Conservation (phyloP, 2,888 invertebrate species). For the Phortica okadai region DNA sequence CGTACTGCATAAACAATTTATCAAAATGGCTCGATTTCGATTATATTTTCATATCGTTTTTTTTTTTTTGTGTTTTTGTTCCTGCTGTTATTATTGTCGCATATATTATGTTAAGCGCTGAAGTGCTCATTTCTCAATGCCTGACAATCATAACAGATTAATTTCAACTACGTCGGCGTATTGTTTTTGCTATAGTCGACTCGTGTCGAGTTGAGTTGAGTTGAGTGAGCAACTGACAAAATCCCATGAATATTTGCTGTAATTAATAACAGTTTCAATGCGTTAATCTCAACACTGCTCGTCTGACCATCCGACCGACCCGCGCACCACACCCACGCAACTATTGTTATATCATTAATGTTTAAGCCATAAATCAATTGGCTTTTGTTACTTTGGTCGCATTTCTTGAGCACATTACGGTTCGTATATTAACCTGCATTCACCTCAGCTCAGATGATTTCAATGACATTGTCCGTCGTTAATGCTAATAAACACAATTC, state of each 20-base stretch:
- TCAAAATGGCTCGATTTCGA: constrained; percentile 30
- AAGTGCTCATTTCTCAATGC: constrained; percentile 2
- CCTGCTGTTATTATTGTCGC: background rate
- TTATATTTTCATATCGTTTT: background rate
- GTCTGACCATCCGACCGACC: background rate
- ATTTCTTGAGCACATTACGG: background rate
- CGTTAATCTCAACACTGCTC: background rate
- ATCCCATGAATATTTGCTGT: constrained; percentile 11
- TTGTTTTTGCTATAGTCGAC: background rate
- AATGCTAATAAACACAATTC: background rate
- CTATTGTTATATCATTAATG: background rate
- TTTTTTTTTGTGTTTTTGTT: background rate
- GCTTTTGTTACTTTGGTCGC: background rate
- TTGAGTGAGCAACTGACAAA: constrained; percentile 3
- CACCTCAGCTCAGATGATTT: background rate
- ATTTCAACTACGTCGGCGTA: constrained; percentile 39
- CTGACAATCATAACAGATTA: constrained; percentile 65
- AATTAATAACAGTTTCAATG: constrained; percentile 11
- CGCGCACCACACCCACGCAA: background rate
- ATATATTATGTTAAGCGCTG: background rate
- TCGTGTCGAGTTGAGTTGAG: background rate
- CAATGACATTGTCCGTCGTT: background rate
- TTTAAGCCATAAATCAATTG: constrained; percentile 9
- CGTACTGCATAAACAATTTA: constrained; percentile 27
- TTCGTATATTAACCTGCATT: background rate